phyloP scores from a whole-genome alignment of 2,797 vertebrate species.

The Cuculus canorus region DNA sequence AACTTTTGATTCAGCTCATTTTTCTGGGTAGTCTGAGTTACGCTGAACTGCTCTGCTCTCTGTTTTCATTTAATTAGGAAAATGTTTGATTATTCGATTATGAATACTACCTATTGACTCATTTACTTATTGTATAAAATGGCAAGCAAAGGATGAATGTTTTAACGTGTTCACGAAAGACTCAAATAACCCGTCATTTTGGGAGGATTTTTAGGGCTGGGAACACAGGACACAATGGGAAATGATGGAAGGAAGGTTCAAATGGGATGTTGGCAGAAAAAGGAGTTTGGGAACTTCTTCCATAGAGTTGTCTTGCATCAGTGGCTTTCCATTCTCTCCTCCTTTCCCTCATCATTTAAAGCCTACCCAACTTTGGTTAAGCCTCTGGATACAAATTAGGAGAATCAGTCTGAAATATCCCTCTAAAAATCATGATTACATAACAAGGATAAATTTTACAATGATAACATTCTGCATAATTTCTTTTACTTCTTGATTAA shows the following conservation, averaged over 20 bases:
- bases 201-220: not conserved
- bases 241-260: not conserved
- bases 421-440: not conserved
- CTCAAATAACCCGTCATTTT: not conserved
- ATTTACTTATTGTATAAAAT: conserved; percentile 41
- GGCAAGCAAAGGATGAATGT: conserved; percentile 49
- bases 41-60: conserved; percentile 24
- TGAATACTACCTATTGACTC: conserved; percentile 54
- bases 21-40: not conserved
- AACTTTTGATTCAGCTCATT: not conserved
- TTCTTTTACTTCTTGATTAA: not conserved
- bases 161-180: conserved; percentile 36
- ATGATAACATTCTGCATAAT: not conserved
- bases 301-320: conserved; percentile 2
- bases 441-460: not conserved
- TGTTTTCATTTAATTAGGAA: conserved; percentile 48
- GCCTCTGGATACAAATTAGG: not conserved
- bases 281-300: not conserved
- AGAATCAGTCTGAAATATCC: conserved; percentile 8
- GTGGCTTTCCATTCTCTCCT: not conserved
- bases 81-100: conserved; percentile 46
- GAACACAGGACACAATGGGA: not conserved
- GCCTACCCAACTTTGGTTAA: not conserved
- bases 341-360: conserved; percentile 1
- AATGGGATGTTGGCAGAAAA: not conserved